Base-by-base conservation (phyloP, 2,113 vertebrate genomes). In the Archilochus colubris region DNA sequence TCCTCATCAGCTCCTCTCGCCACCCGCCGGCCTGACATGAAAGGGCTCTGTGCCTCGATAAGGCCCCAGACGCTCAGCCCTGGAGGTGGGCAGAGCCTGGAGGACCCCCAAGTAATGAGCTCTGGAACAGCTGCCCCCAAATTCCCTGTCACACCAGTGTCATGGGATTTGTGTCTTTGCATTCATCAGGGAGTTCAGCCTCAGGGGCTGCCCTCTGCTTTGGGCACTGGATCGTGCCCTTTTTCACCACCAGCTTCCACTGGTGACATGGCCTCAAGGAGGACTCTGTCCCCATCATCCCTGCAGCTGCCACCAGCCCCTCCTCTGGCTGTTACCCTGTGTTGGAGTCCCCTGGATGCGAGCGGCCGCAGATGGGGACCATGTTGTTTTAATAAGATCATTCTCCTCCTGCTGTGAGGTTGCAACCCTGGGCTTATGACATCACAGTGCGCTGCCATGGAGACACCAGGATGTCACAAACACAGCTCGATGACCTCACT, bases 401-500 rank as follows among this genome's bases (percentile, higher is more conserved):
- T 93, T 91, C 59, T 89, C 40, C 78, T 87, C 96, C 96, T 58
- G 95, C 96, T 0, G 96, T 74, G 95, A 96, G 97, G 96, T 94
- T 50, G 63, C 77, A 95, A 80, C 96, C 96, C 76, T 0, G 2
- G 54, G 91, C 89, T 89, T 85, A 96, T 97, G 97, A 97, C 96
- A 92, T 97, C 97, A 97, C 96, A 73, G 86, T 0, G 57, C 15
- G 64, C 94, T 97, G 93, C 97, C 86, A 94, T 96, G 93, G 96
- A 91, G 91, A 96, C 8, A 9, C 82, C 2, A 9, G 68, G 94
- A 96, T 96, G 97, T 96, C 96, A 96, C 95, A 94, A 96, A 96
- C 96, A 96, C 94, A 85, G 94, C 91, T 88, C 77, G 72, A 94
- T 97, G 97, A 97, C 96, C 96, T 97, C 96, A 97, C 97, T 88